Conservation (phyloP, 2,888 invertebrate genomes). For the Gasteruption jaculator region DNA sequence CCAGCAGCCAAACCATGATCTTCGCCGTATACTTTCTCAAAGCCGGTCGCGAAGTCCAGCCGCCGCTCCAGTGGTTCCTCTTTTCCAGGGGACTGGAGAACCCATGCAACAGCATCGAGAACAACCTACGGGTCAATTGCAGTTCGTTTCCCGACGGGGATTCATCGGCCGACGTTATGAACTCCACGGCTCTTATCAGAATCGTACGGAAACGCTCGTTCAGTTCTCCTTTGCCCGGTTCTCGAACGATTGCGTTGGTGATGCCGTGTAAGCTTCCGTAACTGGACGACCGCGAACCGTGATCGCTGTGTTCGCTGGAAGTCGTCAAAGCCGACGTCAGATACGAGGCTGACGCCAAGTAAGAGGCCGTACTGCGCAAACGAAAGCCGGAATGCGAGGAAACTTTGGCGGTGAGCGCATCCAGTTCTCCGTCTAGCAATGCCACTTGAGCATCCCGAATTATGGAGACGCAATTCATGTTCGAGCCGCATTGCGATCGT, state of each 20-base stretch:
- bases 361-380: conserved; percentile 44
- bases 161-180: conserved; percentile 48
- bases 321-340: conserved; percentile 44
- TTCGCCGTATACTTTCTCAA: conserved; percentile 50
- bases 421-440: conserved; percentile 57
- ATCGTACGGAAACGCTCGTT: conserved; percentile 56
- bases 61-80: conserved; percentile 42
- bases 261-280: conserved; percentile 37
- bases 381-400: conserved; percentile 43
- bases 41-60: conserved; percentile 45
- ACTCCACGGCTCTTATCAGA: conserved; percentile 55
- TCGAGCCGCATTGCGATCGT: conserved; percentile 42
- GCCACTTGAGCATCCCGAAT: conserved; percentile 56
- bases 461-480: conserved; percentile 45
- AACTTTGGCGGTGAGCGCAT: conserved; percentile 50
- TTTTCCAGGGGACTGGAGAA: conserved; percentile 41
- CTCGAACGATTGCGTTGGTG: conserved; percentile 28
- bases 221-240: conserved; percentile 50
- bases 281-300: conserved; percentile 44
- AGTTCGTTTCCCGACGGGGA: conserved; percentile 40
- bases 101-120: conserved; percentile 55
- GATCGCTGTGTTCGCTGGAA: conserved; percentile 48
- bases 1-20: conserved; percentile 52
- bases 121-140: conserved; percentile 54
- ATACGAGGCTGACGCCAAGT: conserved; percentile 43